Evolutionary conservation across 1,140 invertebrate genomes (phyloP).

Genomic region (Bombus sibiricus): DNA sequence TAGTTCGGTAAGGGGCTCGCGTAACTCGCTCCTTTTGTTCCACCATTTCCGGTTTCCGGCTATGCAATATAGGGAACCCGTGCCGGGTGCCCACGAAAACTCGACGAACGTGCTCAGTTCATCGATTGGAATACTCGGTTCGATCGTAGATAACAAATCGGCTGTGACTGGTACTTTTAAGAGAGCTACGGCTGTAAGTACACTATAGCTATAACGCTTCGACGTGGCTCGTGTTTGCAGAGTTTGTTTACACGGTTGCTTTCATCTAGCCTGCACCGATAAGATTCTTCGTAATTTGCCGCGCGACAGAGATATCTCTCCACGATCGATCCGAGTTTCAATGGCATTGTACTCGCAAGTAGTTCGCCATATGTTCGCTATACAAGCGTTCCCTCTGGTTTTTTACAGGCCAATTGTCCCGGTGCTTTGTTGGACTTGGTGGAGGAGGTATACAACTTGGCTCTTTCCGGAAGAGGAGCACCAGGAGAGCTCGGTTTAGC

Average conservation of each 20-base stretch:
- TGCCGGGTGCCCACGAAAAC: not conserved
- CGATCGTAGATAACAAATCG: conserved; percentile 25
- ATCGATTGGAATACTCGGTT: not conserved
- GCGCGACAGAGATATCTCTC: not conserved
- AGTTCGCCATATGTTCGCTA: conserved; percentile 5
- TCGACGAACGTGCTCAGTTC: not conserved
- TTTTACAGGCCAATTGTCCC: conserved; percentile 67
- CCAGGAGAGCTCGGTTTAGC: conserved; percentile 83
- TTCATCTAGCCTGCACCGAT: not conserved
- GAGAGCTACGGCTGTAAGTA: too few relatives aligned
- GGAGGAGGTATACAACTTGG: conserved; percentile 88
- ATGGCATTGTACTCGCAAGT: not conserved
- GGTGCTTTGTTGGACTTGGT: conserved; percentile 83
- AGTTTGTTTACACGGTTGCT: not conserved
- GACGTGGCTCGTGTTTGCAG: not conserved
- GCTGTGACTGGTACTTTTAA: not conserved
- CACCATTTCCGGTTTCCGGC: conserved; percentile 41
- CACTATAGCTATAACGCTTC: not conserved
- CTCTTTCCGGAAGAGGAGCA: conserved; percentile 84
- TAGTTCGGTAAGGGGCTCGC: conserved; percentile 37
- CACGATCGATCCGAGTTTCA: not conserved
- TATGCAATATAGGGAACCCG: not conserved
- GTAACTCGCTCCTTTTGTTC: conserved; percentile 29
- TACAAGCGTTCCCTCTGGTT: not conserved
- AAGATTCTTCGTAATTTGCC: not conserved